Conservation (phyloP, 2,888 invertebrate genomes). For the Brachynemurus nebulosus region DNA sequence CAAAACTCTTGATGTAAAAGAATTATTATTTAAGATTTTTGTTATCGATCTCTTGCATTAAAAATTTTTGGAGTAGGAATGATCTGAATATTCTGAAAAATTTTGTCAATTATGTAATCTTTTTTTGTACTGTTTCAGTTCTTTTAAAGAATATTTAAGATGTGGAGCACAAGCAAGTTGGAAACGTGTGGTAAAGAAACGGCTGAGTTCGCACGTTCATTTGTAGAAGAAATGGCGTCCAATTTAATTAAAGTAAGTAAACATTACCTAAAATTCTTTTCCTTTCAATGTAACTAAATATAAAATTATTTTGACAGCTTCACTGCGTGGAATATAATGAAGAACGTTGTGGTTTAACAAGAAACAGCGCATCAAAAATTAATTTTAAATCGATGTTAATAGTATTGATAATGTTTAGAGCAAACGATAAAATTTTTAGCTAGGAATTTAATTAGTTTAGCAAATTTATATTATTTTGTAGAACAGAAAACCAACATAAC, state of each 20-base stretch:
- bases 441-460: too few species aligned
- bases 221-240: conserved; percentile 63
- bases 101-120: too few species aligned
- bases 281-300: neutral
- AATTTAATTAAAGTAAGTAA: conserved; percentile 56
- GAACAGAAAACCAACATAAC: too few species aligned
- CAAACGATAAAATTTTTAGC: conserved; percentile 6
- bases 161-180: conserved; percentile 59
- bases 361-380: neutral
- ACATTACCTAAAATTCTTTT: neutral
- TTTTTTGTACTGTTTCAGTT: conserved; percentile 46
- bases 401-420: conserved; percentile 11
- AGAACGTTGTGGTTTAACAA: conserved; percentile 19
- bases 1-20: too few species aligned
- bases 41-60: too few species aligned
- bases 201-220: conserved; percentile 59
- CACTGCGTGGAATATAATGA: conserved; percentile 25
- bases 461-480: too few species aligned
- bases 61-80: too few species aligned
- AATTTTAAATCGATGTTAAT: conserved; percentile 8
- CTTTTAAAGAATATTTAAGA: conserved; percentile 63
- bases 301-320: conserved; percentile 21
- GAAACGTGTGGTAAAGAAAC: conserved; percentile 61
- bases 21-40: too few species aligned
- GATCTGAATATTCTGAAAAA: too few species aligned